These are phyloP conservation scores for Genyomyrus donnyi DNA, from an alignment of 2,113 vertebrate species.

Conservation along the genomic window DNA sequence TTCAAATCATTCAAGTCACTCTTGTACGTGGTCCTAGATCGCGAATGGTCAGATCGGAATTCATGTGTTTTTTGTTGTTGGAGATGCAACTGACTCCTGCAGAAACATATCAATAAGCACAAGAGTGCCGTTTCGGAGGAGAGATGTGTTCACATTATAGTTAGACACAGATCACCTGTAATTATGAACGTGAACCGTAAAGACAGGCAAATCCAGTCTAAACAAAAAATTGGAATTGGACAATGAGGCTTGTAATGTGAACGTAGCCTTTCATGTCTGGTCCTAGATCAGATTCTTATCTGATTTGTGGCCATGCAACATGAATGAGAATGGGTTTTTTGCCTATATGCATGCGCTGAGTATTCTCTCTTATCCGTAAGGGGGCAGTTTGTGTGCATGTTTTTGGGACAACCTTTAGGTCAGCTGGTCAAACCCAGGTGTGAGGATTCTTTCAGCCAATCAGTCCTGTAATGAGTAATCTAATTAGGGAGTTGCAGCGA, in stretches of 20 bases:
- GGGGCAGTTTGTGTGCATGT: too few relatives aligned
- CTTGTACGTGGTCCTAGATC: neutral
- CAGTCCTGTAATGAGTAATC: too few relatives aligned
- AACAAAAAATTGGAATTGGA: neutral
- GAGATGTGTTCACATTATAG: too few relatives aligned
- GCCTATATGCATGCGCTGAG: too few relatives aligned
- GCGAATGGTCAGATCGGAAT: neutral
- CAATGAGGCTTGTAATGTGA: neutral
- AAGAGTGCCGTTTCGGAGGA: neutral
- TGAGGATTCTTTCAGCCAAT: too few relatives aligned
- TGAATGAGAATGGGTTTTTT: too few relatives aligned
- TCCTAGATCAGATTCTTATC: neutral
- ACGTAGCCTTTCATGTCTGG: neutral
- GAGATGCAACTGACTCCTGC: neutral
- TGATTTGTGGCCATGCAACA: neutral
- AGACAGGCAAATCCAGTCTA: neutral
- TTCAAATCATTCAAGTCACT: neutral
- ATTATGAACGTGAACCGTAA: neutral
- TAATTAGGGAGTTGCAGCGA: too few relatives aligned
- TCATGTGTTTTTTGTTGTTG: neutral
- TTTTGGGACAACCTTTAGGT: too few relatives aligned
- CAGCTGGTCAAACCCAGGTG: too few relatives aligned
- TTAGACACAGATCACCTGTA: neutral
- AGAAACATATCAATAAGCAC: neutral
- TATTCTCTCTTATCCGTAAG: too few relatives aligned